A percentile compares a stretch with the other conserved stretches of the same genome.
phyloP scores from a whole-genome alignment of 2,888 invertebrate species.

The Argyresthia albistria region DNA sequence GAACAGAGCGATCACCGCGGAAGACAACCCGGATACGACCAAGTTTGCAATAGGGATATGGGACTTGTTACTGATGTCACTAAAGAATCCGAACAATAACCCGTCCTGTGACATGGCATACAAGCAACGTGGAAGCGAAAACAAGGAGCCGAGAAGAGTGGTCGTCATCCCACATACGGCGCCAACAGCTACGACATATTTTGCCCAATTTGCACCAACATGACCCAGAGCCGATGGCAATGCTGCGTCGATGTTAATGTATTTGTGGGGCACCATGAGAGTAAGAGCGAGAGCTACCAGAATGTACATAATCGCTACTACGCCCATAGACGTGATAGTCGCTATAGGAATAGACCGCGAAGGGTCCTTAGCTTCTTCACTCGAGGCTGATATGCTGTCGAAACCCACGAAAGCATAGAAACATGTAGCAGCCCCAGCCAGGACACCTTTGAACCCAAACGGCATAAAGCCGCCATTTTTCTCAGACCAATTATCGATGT shows the following conservation, averaged over 20 bases:
- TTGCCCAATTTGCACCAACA: slow-evolving; percentile 86
- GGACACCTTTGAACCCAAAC: slow-evolving; percentile 81
- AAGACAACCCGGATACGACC: slow-evolving; percentile 81
- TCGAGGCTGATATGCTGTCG: slow-evolving; percentile 91
- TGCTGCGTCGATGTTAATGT: slow-evolving; percentile 83
- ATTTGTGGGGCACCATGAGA: slow-evolving; percentile 83
- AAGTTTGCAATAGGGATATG: slow-evolving; percentile 86
- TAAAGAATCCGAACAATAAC: slow-evolving; percentile 84
- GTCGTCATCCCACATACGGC: slow-evolving; percentile 95
- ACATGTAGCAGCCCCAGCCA: slow-evolving; percentile 90
- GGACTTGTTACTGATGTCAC: slow-evolving; percentile 82
- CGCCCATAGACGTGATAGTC: slow-evolving; percentile 83
- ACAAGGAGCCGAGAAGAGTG: slow-evolving; percentile 87
- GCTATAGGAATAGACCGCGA: slow-evolving; percentile 86
- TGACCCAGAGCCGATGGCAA: slow-evolving; percentile 85
- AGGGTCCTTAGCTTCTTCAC: slow-evolving; percentile 89
- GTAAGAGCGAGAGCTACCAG: slow-evolving; percentile 87
- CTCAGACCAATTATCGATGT: slow-evolving; percentile 85
- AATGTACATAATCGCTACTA: slow-evolving; percentile 86
- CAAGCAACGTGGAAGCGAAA: slow-evolving; percentile 87
- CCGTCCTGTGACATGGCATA: slow-evolving; percentile 95
- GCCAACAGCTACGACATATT: slow-evolving; percentile 86
- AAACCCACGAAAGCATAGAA: slow-evolving; percentile 95
- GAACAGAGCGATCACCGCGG: slow-evolving; percentile 84
- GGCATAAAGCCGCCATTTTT: slow-evolving; percentile 84